Base-by-base conservation (phyloP, 1,140 invertebrate genomes). In the Homarus americanus region DNA sequence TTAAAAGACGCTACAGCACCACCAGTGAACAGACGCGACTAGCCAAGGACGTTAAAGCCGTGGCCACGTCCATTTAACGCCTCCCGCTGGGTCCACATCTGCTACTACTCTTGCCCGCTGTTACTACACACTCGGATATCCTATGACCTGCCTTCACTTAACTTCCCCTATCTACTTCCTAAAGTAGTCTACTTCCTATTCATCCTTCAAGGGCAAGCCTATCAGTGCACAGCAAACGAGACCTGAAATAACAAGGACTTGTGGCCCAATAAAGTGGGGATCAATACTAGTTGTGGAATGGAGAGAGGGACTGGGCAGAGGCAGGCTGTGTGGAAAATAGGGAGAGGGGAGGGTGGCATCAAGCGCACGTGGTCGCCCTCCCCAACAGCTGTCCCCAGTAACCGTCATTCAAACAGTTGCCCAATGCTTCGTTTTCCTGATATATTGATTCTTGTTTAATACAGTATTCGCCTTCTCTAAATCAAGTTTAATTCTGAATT, bases 341-440 rank as follows among this genome's bases (percentile, higher is more conserved):
- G n/a, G 63, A 69, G n/a, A 28, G 63, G 63, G 20, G 63, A 69
- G 63, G n/a, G n/a, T 32, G 58, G 58, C 58, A 24, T 20, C 20
- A 69, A 69, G n/a, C 63, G n/a, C 63, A 69, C 63, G 63, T 69
- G 63, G 63, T 69, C 63, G 24, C 63, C 63, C 63, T 69, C 63
- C n/a, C 44, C 0, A 32, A 7, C 63, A 69, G 63, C 63, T 69
- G 63, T 28, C 32, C 63, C 63, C n/a, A 32, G 63, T 69, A 69
- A 69, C 63, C 63, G 63, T 69, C 63, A 12, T 12, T 24, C n/a
- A 9, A 4, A 9, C 24, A 20, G 12, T 24, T 63, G 15, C 32
- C 63, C 63, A 10, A 24, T 69, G 63, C 20, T 58, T 3, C 24
- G 53, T 15, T 1, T 24, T 58, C 53, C 53, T 4, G 4, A 58